Evolutionary conservation across 2,113 vertebrate genomes (phyloP).

Genomic region (Macrotus californicus): DNA sequence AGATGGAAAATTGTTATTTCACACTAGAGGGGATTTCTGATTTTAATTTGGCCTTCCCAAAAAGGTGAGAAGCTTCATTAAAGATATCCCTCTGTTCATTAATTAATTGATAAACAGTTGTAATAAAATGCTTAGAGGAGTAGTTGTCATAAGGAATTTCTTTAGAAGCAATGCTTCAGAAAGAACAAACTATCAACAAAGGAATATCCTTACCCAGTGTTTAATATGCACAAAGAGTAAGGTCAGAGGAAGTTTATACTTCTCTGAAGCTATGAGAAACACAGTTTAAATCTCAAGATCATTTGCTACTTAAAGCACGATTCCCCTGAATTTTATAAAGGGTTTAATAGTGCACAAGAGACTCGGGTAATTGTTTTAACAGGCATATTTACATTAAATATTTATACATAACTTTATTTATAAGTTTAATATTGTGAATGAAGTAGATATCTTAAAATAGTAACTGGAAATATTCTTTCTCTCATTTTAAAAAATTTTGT

Average conservation of each 20-base stretch:
- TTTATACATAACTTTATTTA: not conserved
- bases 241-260: constrained; percentile 49
- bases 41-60: constrained; percentile 69
- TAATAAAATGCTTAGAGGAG: constrained; percentile 70
- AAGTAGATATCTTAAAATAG: not conserved
- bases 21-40: constrained; percentile 62
- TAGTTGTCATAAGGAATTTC: constrained; percentile 68
- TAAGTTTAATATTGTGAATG: not conserved
- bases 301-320: constrained; percentile 44
- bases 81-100: constrained; percentile 72
- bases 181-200: constrained; percentile 65
- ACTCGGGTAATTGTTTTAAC: constrained; percentile 27
- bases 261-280: constrained; percentile 61
- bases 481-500: not conserved
- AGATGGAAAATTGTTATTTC: constrained; percentile 66
- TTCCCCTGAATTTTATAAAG: constrained; percentile 48
- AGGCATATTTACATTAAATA: constrained; percentile 33
- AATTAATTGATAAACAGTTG: constrained; percentile 73
- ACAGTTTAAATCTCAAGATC: constrained; percentile 58
- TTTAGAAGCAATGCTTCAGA: constrained; percentile 62
- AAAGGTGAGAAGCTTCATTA: constrained; percentile 73
- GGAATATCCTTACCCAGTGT: constrained; percentile 51
- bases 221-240: constrained; percentile 59
- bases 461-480: not conserved
- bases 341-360: constrained; percentile 25